These are phyloP conservation scores for Baryphthengus martii DNA, from an alignment of 2,113 vertebrate genomes.

Conservation along the genomic window DNA sequence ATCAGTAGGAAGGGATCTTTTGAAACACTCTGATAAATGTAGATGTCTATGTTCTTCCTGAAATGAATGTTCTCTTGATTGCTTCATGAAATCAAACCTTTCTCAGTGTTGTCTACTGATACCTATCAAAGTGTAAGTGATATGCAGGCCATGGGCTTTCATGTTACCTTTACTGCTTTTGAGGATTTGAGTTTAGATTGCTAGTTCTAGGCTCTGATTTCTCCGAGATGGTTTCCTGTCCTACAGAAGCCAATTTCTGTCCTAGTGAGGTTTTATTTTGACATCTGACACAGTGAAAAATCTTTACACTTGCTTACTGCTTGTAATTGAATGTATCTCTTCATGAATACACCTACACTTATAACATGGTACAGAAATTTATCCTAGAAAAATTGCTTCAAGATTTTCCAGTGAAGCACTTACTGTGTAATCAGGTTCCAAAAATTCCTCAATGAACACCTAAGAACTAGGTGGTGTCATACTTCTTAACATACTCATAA, in stretches of 20 bases:
- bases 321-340: background rate
- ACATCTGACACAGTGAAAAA: background rate
- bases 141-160: background rate
- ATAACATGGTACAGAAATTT: background rate
- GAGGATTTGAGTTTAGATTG: background rate
- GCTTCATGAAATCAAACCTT: background rate
- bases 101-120: background rate
- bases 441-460: conserved; percentile 1
- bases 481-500: conserved; percentile 44
- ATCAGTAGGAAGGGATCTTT: background rate
- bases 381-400: conserved; percentile 24
- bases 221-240: background rate
- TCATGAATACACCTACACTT: background rate
- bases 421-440: conserved; percentile 12
- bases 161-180: background rate
- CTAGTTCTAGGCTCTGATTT: background rate
- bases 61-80: background rate
- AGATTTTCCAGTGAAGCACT: background rate
- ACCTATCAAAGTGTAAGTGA: background rate
- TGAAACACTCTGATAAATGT: background rate
- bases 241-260: background rate
- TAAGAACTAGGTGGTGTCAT: background rate
- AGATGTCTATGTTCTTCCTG: background rate
- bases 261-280: background rate
- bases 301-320: background rate